A percentile compares a stretch with the other conserved stretches of the same genome.
These are phyloP conservation scores for Aethes cnicana DNA, from an alignment of 2,888 invertebrate species.

Conservation along the genomic window DNA sequence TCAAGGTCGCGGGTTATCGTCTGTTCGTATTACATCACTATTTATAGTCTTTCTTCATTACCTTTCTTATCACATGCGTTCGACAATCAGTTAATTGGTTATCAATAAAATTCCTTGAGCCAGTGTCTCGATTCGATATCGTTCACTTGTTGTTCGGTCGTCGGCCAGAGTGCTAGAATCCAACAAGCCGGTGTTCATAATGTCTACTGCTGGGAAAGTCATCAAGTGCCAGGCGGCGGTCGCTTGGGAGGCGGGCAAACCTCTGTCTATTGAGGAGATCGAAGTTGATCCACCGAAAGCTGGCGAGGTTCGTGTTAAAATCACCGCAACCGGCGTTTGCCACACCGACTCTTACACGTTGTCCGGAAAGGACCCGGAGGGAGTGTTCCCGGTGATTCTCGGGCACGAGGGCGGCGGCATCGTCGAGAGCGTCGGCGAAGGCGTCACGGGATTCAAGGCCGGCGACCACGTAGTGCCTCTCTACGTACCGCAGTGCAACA, in stretches of 20 bases:
- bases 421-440: conserved; percentile 98
- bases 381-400: conserved; percentile 94
- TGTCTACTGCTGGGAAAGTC: conserved; percentile 82
- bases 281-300: conserved; percentile 97
- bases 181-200: conserved; percentile 39
- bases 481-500: conserved; percentile 97
- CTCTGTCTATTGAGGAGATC: conserved; percentile 93
- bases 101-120: conserved; percentile 13
- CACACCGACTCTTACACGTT: conserved; percentile 97
- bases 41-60: conserved; percentile 9
- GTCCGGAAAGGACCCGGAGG: conserved; percentile 94
- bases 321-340: conserved; percentile 91
- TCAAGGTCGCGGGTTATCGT: conserved; percentile 27
- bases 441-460: conserved; percentile 91
- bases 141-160: conserved; percentile 45
- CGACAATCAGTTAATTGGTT: conserved; percentile 5
- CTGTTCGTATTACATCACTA: conserved; percentile 26
- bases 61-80: conserved; percentile 12
- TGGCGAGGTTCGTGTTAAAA: conserved; percentile 93
- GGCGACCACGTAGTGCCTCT: conserved; percentile 99
- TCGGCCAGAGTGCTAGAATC: conserved; percentile 33
- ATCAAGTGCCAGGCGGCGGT: conserved; percentile 97
- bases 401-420: conserved; percentile 98
- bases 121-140: background rate
- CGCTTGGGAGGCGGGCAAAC: conserved; percentile 96